Evolutionary conservation across 2,113 vertebrate genomes (phyloP).

Genomic region (Zootoca vivipara): DNA sequence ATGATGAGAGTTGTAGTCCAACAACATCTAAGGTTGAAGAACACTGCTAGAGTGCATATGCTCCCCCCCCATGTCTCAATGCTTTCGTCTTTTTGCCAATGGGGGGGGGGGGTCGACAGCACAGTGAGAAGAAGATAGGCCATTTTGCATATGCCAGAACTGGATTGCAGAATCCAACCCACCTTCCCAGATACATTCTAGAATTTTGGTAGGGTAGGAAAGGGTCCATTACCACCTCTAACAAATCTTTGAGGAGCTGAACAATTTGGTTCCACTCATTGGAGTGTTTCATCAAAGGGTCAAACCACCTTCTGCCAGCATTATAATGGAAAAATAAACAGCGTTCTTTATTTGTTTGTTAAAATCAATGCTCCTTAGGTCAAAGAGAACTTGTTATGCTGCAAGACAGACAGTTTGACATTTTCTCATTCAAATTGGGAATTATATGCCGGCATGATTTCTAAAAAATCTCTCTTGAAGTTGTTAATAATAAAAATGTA

Average conservation of each 20-base stretch:
- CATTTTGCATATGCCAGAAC: background rate
- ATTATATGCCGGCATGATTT: conserved; percentile 15
- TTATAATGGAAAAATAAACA: conserved; percentile 16
- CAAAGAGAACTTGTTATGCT: conserved; percentile 49
- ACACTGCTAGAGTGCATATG: too few species aligned
- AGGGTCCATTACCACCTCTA: background rate
- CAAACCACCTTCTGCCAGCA: background rate
- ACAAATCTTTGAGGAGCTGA: background rate
- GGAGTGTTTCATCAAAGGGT: background rate
- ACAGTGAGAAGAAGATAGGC: background rate
- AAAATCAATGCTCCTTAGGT: conserved; percentile 19
- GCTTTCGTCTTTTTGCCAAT: too few species aligned
- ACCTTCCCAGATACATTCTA: background rate
- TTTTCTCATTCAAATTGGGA: conserved; percentile 3
- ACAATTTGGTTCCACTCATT: background rate
- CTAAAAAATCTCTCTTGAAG: conserved; percentile 25
- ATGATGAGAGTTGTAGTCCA: too few species aligned
- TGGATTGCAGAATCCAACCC: background rate
- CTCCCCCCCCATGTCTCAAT: too few species aligned
- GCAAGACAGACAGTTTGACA: background rate
- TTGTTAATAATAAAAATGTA: conserved; percentile 24
- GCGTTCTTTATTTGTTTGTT: conserved; percentile 1
- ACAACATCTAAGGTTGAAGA: too few species aligned
- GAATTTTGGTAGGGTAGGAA: background rate
- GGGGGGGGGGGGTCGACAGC: background rate